Evolutionary conservation across 2,888 invertebrate species (phyloP), one percentile per base, ranked within the genome.

Genomic region (Dinocampus coccinellae): DNA sequence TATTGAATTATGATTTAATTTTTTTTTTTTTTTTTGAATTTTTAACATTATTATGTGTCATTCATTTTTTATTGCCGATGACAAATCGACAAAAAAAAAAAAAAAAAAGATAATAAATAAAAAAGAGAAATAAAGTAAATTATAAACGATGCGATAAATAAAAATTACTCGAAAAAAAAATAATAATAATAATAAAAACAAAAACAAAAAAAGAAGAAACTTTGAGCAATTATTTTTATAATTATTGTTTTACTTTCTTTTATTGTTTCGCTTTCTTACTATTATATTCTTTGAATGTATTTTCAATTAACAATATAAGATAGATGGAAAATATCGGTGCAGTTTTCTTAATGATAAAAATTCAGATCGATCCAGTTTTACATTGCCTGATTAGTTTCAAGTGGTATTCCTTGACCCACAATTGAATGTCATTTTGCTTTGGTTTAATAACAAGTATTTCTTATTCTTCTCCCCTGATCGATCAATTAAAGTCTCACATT

Each of bases 361-460:
- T 73, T 76, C 72, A 73, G 74, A 75, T 77, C 62, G 70, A 77
- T 76, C 74, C 70, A 76, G 77, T 75, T 76, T 77, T 67, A 70
- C 70, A 76, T 70, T 67, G 74, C 58, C 52, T 74, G 75, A 77
- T 77, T 77, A 77, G 75, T 76, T 76, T 74, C 75, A 77, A 77
- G 77, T 77, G 77, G 77, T 74, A 76, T 77, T 69, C 77, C 77
- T 76, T 77, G 77, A 77, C 77, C 77, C 74, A 75, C 76, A 77
- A 77, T 77, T 77, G 70, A 76, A 75, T 74, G 72, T 74, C 75
- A 73, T 74, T 72, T 72, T 72, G 71, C 70, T 70, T 63, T 74
- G 70, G 69, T 73, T 72, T 72, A 70, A 69, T 62, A 52, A 47
- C 39, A 57, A 67, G 67, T 4, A 67, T 62, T 67, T n/a, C n/a